Percentiles rank a stretch among this genome's conserved stretches.
Evolutionary conservation across 2,797 vertebrate genomes (phyloP).

Genomic region (Prunella strophiata): DNA sequence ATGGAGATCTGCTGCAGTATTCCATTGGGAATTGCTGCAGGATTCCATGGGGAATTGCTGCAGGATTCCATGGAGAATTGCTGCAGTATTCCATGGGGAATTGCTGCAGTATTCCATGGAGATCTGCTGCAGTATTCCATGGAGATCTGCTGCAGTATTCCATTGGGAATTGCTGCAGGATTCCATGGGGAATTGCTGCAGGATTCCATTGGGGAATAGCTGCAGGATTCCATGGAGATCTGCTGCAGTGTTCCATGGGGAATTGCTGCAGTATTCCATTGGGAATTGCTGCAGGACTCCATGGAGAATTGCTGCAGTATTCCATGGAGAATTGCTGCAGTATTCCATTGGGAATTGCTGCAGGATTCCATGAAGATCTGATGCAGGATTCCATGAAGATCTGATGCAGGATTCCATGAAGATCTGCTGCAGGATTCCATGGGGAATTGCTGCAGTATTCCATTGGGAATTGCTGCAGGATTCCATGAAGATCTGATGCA

Average conservation of each 20-base stretch:
- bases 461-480: not conserved
- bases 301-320: not conserved
- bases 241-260: not conserved
- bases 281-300: not conserved
- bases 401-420: not conserved
- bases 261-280: not conserved
- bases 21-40: not conserved
- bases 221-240: not conserved
- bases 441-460: not conserved
- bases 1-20: not conserved
- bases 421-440: not conserved
- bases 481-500: not conserved
- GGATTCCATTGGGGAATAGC: not conserved
- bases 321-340: not conserved
- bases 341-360: not conserved
- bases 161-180: not conserved
- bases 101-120: not conserved
- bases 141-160: not conserved
- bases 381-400: not conserved
- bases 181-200: not conserved
- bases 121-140: not conserved
- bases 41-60: not conserved
- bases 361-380: not conserved
- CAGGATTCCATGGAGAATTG: not conserved
- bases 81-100: not conserved